Evolutionary conservation across 2,113 vertebrate genomes (phyloP).

Genomic region (Cyanoliseus patagonus): DNA sequence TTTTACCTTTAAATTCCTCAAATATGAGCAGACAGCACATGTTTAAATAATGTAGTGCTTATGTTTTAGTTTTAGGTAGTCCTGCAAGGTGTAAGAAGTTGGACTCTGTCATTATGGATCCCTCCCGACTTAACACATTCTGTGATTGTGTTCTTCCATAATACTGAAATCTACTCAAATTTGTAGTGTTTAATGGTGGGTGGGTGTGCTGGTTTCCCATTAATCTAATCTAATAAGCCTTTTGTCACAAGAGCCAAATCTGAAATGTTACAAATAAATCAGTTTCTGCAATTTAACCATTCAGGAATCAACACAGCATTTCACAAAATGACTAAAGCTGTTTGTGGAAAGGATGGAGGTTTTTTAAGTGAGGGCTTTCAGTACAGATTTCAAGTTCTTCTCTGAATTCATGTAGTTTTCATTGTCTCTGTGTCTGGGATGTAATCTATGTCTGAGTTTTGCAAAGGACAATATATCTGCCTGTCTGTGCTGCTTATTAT

Average conservation of each 20-base stretch:
- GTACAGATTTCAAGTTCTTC: background rate
- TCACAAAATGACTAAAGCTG: background rate
- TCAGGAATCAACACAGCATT: background rate
- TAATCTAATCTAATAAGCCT: background rate
- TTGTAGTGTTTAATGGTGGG: background rate
- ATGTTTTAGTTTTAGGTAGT: background rate
- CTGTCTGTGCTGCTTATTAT: background rate
- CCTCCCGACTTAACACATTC: background rate
- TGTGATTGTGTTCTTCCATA: background rate
- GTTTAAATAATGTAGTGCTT: background rate
- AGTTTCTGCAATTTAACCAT: background rate
- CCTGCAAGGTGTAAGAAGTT: background rate
- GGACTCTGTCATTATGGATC: background rate
- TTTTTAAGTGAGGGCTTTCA: background rate
- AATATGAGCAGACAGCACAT: background rate
- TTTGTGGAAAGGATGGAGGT: background rate
- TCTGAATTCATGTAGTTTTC: background rate
- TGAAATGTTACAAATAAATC: background rate
- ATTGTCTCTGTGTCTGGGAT: background rate
- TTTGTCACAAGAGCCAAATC: background rate
- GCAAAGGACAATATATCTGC: background rate
- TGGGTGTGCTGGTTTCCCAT: background rate
- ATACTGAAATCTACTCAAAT: background rate
- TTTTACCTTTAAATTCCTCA: background rate
- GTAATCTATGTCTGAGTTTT: background rate